Conservation (phyloP, 2,113 vertebrate genomes). For the Myrmecobius fasciatus region DNA sequence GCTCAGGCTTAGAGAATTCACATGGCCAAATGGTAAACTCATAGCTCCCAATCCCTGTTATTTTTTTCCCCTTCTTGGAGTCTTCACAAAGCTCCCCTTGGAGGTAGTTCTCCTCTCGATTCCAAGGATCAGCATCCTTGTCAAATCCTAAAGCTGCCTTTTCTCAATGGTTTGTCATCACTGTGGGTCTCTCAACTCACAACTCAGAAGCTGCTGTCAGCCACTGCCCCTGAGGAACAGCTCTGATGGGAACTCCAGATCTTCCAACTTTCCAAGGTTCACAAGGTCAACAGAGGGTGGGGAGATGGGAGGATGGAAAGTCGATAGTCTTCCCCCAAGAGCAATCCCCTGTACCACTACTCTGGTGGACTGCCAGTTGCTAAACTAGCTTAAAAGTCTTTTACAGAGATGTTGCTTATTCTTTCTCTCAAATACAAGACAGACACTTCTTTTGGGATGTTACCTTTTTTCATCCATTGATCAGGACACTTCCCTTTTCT, state of each 20-base stretch:
- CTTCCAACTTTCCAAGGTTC: not conserved
- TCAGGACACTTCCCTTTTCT: not conserved
- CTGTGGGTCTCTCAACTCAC: not conserved
- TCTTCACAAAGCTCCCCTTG: not conserved
- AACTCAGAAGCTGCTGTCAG: not conserved
- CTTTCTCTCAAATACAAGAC: not conserved
- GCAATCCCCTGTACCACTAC: not conserved
- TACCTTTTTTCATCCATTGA: not conserved
- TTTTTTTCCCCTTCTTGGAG: not conserved
- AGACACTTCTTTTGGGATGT: not conserved
- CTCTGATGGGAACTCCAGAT: not conserved
- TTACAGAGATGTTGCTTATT: not conserved
- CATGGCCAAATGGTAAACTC: not conserved
- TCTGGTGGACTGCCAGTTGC: not conserved
- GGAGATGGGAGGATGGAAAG: not conserved
- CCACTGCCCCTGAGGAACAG: not conserved
- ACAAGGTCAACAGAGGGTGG: not conserved
- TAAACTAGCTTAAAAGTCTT: not conserved
- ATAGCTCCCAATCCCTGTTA: not conserved
- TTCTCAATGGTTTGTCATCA: not conserved
- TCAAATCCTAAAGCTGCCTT: not conserved
- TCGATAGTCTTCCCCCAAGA: not conserved
- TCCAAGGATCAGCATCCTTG: not conserved
- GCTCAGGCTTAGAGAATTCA: not conserved
- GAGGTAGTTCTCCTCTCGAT: not conserved